A percentile compares a stretch with the other conserved stretches of the same genome.
These are phyloP conservation scores for Gorsachius magnificus DNA, from an alignment of 2,797 vertebrate species.

Conservation along the genomic window DNA sequence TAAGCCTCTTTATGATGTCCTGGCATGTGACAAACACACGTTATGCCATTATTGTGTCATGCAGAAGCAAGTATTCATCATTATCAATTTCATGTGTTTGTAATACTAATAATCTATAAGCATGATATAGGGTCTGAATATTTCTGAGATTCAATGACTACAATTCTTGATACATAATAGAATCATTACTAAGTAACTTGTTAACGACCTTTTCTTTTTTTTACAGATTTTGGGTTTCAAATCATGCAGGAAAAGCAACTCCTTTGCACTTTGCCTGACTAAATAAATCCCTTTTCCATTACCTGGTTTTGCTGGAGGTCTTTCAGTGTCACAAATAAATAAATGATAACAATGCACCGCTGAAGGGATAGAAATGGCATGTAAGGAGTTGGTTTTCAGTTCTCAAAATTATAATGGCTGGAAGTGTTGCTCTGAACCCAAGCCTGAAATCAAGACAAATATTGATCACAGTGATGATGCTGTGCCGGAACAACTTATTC, in stretches of 20 bases:
- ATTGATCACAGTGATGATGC: background rate
- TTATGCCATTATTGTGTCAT: background rate
- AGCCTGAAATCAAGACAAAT: background rate
- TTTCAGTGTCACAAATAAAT: background rate
- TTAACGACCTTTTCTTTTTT: background rate
- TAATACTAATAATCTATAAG: background rate
- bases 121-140: background rate
- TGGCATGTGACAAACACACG: background rate
- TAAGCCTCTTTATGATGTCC: accelerated
- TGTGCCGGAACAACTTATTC: background rate
- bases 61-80: background rate
- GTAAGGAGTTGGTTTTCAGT: background rate
- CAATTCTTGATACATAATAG: background rate
- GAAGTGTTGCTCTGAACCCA: background rate
- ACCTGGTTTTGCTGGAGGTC: background rate
- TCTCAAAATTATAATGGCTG: background rate
- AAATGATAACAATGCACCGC: background rate
- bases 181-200: background rate
- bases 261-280: background rate
- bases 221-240: background rate
- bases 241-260: background rate
- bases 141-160: background rate
- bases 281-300: background rate
- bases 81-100: background rate
- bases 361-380: background rate